These are phyloP conservation scores for Synaphobranchus kaupii DNA, from an alignment of 2,797 vertebrate genomes.

Conservation along the genomic window DNA sequence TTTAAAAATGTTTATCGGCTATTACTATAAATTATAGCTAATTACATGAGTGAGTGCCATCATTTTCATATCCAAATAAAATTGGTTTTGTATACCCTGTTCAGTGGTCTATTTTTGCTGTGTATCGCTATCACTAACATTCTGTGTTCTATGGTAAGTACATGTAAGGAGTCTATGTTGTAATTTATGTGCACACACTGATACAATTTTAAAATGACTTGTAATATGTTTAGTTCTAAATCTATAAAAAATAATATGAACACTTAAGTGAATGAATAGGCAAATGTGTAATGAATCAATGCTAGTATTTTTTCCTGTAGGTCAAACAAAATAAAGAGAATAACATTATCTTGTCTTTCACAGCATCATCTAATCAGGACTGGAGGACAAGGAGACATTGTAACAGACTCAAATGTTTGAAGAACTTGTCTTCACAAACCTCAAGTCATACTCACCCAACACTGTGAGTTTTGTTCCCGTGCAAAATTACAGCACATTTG, in stretches of 20 bases:
- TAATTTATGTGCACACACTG: too few relatives aligned
- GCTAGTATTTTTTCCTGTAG: slow-evolving; percentile 32
- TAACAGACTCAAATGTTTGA: not conserved
- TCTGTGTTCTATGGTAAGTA: too few relatives aligned
- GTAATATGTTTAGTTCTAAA: too few relatives aligned
- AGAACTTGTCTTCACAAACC: not conserved
- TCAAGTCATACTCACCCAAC: slow-evolving; percentile 43
- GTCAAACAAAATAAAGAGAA: not conserved
- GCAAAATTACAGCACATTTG: slow-evolving; percentile 42
- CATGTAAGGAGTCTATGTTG: too few relatives aligned
- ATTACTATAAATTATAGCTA: not conserved
- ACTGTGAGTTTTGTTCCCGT: slow-evolving; percentile 41
- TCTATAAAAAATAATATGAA: not conserved
- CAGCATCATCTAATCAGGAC: not conserved
- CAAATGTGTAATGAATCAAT: not conserved
- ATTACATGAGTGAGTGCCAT: not conserved
- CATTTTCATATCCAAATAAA: not conserved
- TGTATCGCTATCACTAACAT: too few relatives aligned
- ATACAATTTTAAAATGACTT: too few relatives aligned
- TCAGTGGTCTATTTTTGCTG: not conserved
- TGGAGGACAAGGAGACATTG: not conserved
- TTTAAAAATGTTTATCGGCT: not conserved
- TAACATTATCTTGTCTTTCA: not conserved
- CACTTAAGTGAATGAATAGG: not conserved
- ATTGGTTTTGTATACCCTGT: not conserved